Evolutionary conservation across 2,888 invertebrate species (phyloP), one percentile per base, ranked within the genome.

Genomic region (Pandemis cinnamomeana): DNA sequence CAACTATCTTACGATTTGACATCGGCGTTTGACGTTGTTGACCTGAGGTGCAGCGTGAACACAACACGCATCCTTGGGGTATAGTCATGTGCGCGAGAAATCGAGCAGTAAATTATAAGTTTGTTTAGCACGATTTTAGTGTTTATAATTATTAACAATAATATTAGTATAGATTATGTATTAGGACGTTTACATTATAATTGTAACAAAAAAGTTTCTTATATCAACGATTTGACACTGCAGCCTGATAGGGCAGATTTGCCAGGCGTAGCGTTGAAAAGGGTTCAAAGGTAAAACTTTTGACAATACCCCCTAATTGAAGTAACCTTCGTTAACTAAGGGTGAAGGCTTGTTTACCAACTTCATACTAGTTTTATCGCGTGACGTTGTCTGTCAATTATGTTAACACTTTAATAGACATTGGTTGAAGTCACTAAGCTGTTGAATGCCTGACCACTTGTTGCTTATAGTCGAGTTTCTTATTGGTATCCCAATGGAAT

Each of bases 221-320:
- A 48, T 64, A 48, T 64, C 48, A 64, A 64, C 44, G 20, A 44
- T 20, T 27, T 64, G 64, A 48, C 64, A 64, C 48, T 46, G n/a
- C 11, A 10, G 41, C 10, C n/a, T n/a, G 64, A 48, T 64, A 48
- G 13, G 48, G 46, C 27, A 58, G 48, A 8, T 7, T 27, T 27
- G 55, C 55, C 44, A 7, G 13, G 41, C 5, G 70, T 15, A 5
- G 13, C 53, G 51, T 55, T 75, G 72, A 75, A 69, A 75, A 72
- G 71, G 75, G 71, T 75, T 66, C 63, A 72, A 69, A 75, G 68
- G 75, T 75, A 36, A 48, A 75, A 75, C 41, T 75, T 70, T 75
- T 71, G 75, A 72, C 68, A 68, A 42, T n/a, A 44, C 36, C 44
- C 8, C 58, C 72, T 72, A 72, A 75, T 75, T 75, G 68, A 66